phyloP scores from a whole-genome alignment of 2,797 vertebrate genomes.

The Chelmon rostratus region DNA sequence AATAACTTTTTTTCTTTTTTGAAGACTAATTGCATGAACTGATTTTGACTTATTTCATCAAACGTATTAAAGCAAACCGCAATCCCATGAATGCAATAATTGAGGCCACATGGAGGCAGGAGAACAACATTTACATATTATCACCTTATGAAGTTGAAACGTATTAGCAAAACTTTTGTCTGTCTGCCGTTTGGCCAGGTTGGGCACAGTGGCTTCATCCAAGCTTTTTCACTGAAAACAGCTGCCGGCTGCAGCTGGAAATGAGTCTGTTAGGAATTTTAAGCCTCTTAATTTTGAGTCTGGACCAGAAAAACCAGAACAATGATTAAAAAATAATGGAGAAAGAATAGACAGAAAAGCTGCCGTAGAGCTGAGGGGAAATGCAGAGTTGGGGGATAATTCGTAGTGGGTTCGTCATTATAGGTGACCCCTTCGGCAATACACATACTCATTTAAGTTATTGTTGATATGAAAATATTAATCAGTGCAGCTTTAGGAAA shows the following conservation, averaged over 20 bases:
- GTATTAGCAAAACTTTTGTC: no score
- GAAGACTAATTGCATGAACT: neutral
- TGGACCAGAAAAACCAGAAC: neutral
- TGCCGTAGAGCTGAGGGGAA: neutral
- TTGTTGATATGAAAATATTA: conserved; percentile 7
- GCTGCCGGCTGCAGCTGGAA: neutral
- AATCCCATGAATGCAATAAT: no score
- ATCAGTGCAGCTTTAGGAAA: conserved; percentile 5
- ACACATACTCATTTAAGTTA: neutral
- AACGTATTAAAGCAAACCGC: neutral
- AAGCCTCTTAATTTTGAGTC: neutral
- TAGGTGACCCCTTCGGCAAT: neutral
- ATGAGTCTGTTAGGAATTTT: neutral
- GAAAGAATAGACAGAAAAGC: neutral
- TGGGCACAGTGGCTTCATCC: neutral
- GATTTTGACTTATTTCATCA: neutral
- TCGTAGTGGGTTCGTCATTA: neutral
- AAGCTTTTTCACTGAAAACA: neutral
- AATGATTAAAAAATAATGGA: neutral
- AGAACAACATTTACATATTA: neutral
- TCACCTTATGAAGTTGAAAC: neutral
- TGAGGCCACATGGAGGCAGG: neutral
- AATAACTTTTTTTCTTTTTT: neutral
- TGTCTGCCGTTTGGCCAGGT: neutral
- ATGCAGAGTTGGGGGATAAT: neutral